A percentile compares a stretch with the other conserved stretches of the same genome.
phyloP scores from a whole-genome alignment of 2,113 vertebrate genomes.

The Prunella himalayana region DNA sequence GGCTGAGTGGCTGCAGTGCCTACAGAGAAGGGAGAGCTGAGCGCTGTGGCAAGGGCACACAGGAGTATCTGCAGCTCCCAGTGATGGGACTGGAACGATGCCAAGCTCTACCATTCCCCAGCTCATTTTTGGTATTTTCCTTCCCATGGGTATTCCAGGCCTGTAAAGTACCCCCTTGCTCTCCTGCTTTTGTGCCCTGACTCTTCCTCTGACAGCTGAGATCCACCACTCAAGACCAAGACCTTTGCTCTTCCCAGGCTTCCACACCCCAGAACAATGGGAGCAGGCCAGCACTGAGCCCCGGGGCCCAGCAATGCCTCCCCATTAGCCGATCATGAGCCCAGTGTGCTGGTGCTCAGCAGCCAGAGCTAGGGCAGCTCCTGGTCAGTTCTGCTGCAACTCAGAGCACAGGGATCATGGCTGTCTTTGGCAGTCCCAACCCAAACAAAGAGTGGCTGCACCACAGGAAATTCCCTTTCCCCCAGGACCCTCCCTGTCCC shows the following conservation, averaged over 20 bases:
- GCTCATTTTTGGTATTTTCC: background rate
- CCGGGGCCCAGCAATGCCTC: background rate
- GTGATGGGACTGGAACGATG: fast-evolving
- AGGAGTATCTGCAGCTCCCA: background rate
- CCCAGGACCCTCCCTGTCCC: background rate
- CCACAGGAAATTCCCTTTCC: background rate
- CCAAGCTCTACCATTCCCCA: background rate
- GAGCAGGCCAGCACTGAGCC: background rate
- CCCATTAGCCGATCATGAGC: background rate
- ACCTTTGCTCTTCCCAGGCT: background rate
- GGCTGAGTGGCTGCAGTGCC: background rate
- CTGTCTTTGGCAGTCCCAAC: background rate
- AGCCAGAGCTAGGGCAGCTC: background rate
- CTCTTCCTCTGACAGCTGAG: background rate
- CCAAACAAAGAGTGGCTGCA: background rate
- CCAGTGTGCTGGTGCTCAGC: background rate
- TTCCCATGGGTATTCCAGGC: background rate
- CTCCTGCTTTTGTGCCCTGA: background rate
- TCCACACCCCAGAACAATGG: background rate
- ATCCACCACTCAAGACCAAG: background rate
- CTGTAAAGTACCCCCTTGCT: background rate
- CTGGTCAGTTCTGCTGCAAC: background rate
- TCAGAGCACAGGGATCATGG: background rate
- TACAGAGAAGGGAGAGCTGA: background rate
- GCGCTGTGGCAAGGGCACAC: too few species aligned